Evolutionary conservation across 2,113 vertebrate genomes (phyloP).

Genomic region (Forbesichthys papilliferus): DNA sequence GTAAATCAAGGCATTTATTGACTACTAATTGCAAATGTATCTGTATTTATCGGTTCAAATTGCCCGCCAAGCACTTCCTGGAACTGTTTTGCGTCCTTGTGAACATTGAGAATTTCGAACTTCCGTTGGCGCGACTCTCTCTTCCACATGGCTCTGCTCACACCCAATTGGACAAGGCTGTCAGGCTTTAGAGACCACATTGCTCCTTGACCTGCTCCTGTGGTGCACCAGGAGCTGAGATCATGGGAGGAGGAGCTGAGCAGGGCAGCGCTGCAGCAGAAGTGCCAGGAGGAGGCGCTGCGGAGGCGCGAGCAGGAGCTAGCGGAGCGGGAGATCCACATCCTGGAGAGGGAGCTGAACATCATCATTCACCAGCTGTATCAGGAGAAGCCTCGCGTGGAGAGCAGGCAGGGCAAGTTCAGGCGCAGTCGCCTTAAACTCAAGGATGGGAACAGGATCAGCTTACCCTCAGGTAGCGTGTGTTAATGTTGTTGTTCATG

Average conservation of each 20-base stretch:
- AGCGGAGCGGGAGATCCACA: conserved; percentile 93
- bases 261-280: conserved; percentile 92
- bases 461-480: conserved; percentile 89
- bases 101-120: no score
- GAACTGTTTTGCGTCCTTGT: no score
- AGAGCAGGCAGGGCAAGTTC: conserved; percentile 95
- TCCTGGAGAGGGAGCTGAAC: conserved; percentile 93
- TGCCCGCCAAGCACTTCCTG: no score
- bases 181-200: no score
- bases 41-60: no score
- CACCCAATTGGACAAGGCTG: no score
- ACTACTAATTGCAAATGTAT: no score
- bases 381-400: conserved; percentile 94
- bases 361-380: conserved; percentile 98
- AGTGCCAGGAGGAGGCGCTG: conserved; percentile 91
- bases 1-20: no score
- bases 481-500: conserved; percentile 33
- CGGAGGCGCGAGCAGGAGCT: conserved; percentile 91
- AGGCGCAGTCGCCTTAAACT: conserved; percentile 89
- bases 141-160: no score
- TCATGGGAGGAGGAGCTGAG: conserved; percentile 96
- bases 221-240: conserved; percentile 83
- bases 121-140: no score
- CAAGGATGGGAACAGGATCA: conserved; percentile 94
- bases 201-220: background rate